Evolutionary conservation across 1,140 invertebrate species (phyloP).

Genomic region (Drosophila suzukii): DNA sequence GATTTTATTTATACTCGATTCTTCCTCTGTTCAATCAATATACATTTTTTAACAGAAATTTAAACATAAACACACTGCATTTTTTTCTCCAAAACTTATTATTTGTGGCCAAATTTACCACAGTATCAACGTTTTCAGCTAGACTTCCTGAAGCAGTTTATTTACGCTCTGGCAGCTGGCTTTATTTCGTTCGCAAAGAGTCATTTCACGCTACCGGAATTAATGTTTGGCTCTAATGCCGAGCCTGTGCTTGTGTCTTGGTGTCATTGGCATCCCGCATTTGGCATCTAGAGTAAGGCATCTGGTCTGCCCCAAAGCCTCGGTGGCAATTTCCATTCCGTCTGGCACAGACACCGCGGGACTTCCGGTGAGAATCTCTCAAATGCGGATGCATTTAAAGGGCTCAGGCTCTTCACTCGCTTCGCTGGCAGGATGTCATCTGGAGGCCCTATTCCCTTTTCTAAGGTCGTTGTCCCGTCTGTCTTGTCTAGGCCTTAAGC

Average conservation of each 20-base stretch:
- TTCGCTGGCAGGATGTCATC: conserved; percentile 18
- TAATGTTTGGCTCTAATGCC: conserved; percentile 36
- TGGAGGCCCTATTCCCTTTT: conserved; percentile 12
- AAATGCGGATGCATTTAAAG: conserved; percentile 39
- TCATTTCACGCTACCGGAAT: conserved; percentile 48
- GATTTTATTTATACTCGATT: too few species aligned
- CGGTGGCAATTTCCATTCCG: conserved; percentile 27
- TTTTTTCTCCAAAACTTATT: too few species aligned
- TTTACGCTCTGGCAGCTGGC: conserved; percentile 28
- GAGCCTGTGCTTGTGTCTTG: conserved; percentile 17
- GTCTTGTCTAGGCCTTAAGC: conserved; percentile 4
- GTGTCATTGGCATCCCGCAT: conserved; percentile 34
- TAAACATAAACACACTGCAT: too few species aligned
- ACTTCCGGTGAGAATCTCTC: conserved; percentile 34
- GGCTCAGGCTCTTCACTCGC: conserved; percentile 24
- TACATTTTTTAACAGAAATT: too few species aligned
- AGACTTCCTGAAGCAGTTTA: conserved; percentile 2
- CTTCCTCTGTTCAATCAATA: too few species aligned
- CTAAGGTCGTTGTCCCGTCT: conserved; percentile 24
- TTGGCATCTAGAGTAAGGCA: conserved; percentile 15
- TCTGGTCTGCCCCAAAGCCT: conserved; percentile 8
- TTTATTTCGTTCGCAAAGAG: conserved; percentile 21
- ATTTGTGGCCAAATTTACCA: too few species aligned
- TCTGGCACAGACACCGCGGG: conserved; percentile 34
- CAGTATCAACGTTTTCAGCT: not conserved